Evolutionary conservation across 2,113 vertebrate genomes (phyloP), one percentile per base, ranked within the genome.

Genomic region (Osmerus mordax): DNA sequence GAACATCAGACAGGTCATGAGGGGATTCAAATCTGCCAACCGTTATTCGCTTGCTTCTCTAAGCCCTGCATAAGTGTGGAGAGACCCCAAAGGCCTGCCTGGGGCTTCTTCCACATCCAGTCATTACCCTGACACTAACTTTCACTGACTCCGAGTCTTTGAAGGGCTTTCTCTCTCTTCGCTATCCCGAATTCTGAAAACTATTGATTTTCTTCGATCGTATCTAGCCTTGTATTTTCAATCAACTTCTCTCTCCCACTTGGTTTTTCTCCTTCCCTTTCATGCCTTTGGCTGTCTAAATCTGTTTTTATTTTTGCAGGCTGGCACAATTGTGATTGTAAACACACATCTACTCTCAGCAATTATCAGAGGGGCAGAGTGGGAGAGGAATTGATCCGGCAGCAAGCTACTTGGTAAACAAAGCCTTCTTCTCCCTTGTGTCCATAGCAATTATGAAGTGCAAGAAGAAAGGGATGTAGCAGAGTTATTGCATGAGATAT

Each of bases 131-230:
- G 1, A 64, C 61, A 1, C 78, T 81, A 86, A 88, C 85, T 81
- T 86, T 86, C 80, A 89, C 88, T 77, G 73, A 86, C 83, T 82
- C 81, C 73, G 85, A 89, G 85, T 87, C 82, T 89, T 87, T 89
- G 82, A 88, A 86, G 81, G 78, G 82, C 81, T 84, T 86, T 79
- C 71, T 74, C 66, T 79, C 78, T 77, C 79, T 74, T 75, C 80
- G 73, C 76, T 84, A 80, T 87, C 72, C 73, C 67, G 84, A 86
- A 78, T 82, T 87, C 87, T 83, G 84, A 83, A 90, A 82, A 78
- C 76, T 84, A 89, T 86, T 77, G 86, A 85, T 87, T 88, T 74
- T 78, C 70, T 78, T 53, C 64, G 71, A 84, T 88, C 75, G 87
- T 84, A 84, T 86, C 79, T 76, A 81, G 77, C 72, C 72, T 74